These are phyloP conservation scores for Harmothoe impar DNA, from an alignment of 2,888 invertebrate species.

Conservation along the genomic window DNA sequence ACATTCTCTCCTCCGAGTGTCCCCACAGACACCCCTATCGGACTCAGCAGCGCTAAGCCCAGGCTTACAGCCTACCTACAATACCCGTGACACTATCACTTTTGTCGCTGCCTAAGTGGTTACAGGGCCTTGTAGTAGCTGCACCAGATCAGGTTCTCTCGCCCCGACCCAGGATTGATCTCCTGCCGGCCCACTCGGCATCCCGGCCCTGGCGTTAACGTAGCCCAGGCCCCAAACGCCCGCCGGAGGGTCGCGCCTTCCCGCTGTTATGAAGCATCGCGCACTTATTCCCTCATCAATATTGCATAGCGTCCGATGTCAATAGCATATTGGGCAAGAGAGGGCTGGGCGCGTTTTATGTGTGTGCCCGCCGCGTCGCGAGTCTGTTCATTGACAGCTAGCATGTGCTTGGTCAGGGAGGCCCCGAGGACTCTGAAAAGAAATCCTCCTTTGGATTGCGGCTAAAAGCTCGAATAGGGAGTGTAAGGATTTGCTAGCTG, in stretches of 20 bases:
- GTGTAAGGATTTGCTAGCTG: not conserved
- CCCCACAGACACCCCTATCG: not conserved
- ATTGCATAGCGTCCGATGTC: constrained; percentile 53
- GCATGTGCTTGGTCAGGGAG: constrained; percentile 19
- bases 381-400: constrained; percentile 36
- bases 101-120: constrained; percentile 52
- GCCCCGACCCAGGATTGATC: not conserved
- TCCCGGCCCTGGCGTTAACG: not conserved
- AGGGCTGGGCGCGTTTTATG: constrained; percentile 11
- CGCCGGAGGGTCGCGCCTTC: constrained; percentile 13
- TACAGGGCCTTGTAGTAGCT: constrained; percentile 42
- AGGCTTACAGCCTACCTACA: not conserved
- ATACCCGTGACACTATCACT: constrained; percentile 44
- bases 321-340: constrained; percentile 57
- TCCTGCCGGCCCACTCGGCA: not conserved
- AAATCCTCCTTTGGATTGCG: not conserved
- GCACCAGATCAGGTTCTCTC: constrained; percentile 31
- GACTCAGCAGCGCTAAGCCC: not conserved
- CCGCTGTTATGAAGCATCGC: constrained; percentile 22
- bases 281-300: constrained; percentile 54
- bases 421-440: not conserved
- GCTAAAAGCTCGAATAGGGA: not conserved
- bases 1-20: not conserved
- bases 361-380: not conserved
- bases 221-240: not conserved